Evolutionary conservation across 2,113 vertebrate genomes (phyloP), one percentile per base, ranked within the genome.

Genomic region (Pithys albifrons): DNA sequence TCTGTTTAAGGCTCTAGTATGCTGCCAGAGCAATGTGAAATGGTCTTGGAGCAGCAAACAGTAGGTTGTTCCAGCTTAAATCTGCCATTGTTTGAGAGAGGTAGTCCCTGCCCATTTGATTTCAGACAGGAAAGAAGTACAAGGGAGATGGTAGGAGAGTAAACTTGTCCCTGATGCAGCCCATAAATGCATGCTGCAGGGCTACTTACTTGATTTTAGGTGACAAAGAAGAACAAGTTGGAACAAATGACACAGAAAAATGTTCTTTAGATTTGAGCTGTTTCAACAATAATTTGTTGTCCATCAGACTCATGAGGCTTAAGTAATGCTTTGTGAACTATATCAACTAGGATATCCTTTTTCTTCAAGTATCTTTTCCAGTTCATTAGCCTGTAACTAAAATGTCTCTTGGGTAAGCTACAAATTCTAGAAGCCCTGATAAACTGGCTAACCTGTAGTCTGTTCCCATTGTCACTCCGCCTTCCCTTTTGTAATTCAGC

Each of bases 281-380:
- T 94, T 97, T 93, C 89, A 95, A 93, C 95, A 96, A 96, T 97
- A 96, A 97, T 96, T 97, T 97, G 93, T 97, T 97, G 97, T 96
- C 97, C 87, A 33, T 97, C 97, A 97, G 91, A 96, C 58, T 91
- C 92, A 77, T 37, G 82, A 95, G 86, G 96, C 96, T 96, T 94
- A 96, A 91, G 88, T 97, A 97, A 97, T 96, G 74, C 93, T 93
- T 97, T 96, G 94, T 96, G 96, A 97, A 94, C 81, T 95, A 31
- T 91, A 91, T 97, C 94, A 97, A 93, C 91, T 94, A 96, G 76
- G 95, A 95, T 94, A 97, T 78, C 85, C 79, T 93, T 96, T 96
- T 89, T 89, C 96, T 94, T 97, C 96, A 97, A 94, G 66, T 95
- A 85, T 90, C 65, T 96, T 91, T 98, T 98, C 89, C 92, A 94